phyloP scores from a whole-genome alignment of 23 tunicate genomes.

The Styela plicata region DNA sequence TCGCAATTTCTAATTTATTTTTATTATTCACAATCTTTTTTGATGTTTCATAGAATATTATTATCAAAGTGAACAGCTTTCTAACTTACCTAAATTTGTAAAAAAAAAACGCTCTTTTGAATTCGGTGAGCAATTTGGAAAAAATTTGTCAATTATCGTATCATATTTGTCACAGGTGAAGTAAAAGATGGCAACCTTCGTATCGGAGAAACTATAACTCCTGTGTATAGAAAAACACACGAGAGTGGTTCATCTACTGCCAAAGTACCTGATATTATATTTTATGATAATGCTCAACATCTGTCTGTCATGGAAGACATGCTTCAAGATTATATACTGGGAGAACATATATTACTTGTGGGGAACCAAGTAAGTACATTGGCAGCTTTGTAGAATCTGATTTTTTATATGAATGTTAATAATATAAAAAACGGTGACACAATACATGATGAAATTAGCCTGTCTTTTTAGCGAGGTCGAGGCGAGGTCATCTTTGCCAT shows the following conservation, averaged over 20 bases:
- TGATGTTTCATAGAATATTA: no score
- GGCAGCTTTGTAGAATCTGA: not conserved
- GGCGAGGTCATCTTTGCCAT: not conserved
- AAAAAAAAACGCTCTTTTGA: no score
- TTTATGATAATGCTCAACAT: constrained; percentile 94
- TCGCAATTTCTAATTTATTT: no score
- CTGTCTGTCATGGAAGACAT: constrained; percentile 85
- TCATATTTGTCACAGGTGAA: no score
- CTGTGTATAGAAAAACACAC: constrained; percentile 45
- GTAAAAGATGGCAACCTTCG: constrained; percentile 55
- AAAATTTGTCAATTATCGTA: no score
- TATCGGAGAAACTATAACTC: constrained; percentile 54
- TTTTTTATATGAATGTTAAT: not conserved
- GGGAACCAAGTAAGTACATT: constrained; percentile 84
- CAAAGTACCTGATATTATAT: constrained; percentile 81
- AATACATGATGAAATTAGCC: no score
- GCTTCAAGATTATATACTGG: constrained; percentile 81
- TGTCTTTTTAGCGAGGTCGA: not conserved
- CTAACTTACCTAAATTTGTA: no score
- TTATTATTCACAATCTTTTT: no score
- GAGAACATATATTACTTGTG: constrained; percentile 89
- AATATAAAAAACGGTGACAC: no score
- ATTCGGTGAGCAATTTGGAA: no score
- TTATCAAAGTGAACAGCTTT: no score
- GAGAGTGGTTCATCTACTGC: constrained; percentile 61